Evolutionary conservation across 2,888 invertebrate genomes (phyloP).

Genomic region (Saturnia pavonia): DNA sequence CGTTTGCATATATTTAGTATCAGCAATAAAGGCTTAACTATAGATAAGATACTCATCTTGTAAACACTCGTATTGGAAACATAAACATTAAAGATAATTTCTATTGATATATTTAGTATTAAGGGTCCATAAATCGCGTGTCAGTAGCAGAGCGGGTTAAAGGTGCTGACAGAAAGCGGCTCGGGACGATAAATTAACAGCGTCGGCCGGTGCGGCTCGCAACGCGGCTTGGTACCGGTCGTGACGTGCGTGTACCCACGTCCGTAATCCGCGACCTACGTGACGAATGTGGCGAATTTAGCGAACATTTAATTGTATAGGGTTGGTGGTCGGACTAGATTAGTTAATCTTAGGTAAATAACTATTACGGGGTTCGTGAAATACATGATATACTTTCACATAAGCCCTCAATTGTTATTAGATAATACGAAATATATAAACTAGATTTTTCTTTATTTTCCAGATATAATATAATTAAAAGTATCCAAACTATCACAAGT

Average conservation of each 20-base stretch:
- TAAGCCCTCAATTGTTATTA: not conserved
- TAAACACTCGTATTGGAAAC: constrained; percentile 13
- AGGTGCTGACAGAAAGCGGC: constrained; percentile 64
- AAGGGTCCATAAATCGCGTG: constrained; percentile 60
- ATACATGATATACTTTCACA: not conserved
- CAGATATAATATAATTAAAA: too few relatives aligned
- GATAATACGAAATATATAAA: too few relatives aligned
- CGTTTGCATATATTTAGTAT: too few relatives aligned
- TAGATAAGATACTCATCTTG: not conserved
- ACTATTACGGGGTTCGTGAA: not conserved
- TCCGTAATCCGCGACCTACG: constrained; percentile 48
- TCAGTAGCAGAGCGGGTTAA: constrained; percentile 62
- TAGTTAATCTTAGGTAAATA: constrained; percentile 8
- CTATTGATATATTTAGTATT: constrained; percentile 10
- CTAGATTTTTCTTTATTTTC: too few relatives aligned
- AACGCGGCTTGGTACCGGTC: constrained; percentile 14
- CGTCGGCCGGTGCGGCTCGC: constrained; percentile 29
- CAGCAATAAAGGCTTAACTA: not conserved
- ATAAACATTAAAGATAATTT: constrained; percentile 30
- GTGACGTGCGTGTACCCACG: constrained; percentile 54
- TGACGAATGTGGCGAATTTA: constrained; percentile 52
- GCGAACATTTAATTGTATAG: constrained; percentile 41
- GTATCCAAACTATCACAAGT: too few relatives aligned
- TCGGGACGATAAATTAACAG: constrained; percentile 53
- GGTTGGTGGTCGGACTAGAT: not conserved